These are phyloP conservation scores for Centruroides vittatus DNA, from an alignment of 1,140 invertebrate species.

Conservation along the genomic window DNA sequence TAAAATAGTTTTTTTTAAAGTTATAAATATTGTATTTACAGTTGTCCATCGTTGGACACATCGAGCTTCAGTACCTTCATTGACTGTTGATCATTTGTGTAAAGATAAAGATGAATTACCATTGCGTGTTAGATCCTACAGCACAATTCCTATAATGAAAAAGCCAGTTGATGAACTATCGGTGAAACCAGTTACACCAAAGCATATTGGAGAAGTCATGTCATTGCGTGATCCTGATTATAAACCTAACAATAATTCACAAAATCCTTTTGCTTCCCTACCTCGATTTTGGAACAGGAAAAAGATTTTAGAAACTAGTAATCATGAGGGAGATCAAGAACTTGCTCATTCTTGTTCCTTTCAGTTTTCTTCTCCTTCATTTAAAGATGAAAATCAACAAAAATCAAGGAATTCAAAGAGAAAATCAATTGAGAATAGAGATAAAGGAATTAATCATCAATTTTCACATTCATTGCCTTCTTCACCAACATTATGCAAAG, in stretches of 20 bases:
- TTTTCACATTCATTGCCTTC: constrained; percentile 5
- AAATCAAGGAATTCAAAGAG: background rate
- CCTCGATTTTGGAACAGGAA: constrained; percentile 35
- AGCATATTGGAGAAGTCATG: constrained; percentile 56
- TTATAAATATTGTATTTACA: too few species aligned
- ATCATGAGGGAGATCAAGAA: constrained; percentile 36
- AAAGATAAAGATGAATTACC: too few species aligned
- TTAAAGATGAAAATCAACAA: background rate
- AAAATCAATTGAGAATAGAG: background rate
- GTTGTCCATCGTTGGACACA: too few species aligned
- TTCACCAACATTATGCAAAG: constrained; percentile 5
- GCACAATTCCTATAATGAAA: too few species aligned
- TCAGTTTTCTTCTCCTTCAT: constrained; percentile 45
- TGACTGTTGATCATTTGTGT: too few species aligned
- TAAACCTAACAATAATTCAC: constrained; percentile 28
- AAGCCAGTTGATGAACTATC: too few species aligned
- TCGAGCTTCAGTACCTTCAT: too few species aligned
- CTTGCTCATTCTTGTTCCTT: constrained; percentile 45
- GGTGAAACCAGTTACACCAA: constrained; percentile 29
- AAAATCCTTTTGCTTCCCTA: constrained; percentile 53
- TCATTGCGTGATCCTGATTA: constrained; percentile 63
- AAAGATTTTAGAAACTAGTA: constrained; percentile 20
- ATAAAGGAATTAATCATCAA: background rate
- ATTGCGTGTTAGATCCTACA: too few species aligned
- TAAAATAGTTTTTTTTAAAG: too few species aligned